A percentile compares a stretch with the other conserved stretches of the same genome.
These are phyloP conservation scores for Bos taurus DNA, from an alignment of 2,113 vertebrate genomes.

Conservation along the genomic window DNA sequence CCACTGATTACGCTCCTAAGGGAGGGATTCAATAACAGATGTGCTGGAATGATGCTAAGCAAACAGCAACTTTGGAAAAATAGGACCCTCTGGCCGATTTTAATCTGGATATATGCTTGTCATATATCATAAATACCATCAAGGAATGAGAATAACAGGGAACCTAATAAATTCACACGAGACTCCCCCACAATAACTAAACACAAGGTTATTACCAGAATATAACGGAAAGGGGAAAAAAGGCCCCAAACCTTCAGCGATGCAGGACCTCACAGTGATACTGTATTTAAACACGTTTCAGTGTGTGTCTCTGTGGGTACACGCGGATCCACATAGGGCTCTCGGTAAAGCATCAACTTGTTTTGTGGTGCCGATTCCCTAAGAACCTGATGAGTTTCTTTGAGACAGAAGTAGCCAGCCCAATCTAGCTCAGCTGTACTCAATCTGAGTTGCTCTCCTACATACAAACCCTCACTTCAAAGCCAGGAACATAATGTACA, in stretches of 20 bases:
- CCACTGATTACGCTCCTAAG: background rate
- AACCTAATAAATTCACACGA: background rate
- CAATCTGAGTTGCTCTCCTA: slow-evolving; percentile 90
- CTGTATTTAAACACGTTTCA: background rate
- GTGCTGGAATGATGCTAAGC: background rate
- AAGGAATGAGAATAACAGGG: background rate
- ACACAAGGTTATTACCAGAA: background rate
- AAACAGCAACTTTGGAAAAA: background rate
- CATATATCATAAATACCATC: background rate
- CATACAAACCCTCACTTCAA: slow-evolving; percentile 97
- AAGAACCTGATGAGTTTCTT: slow-evolving; percentile 87
- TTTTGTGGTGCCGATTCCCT: slow-evolving; percentile 81
- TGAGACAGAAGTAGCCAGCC: slow-evolving; percentile 90
- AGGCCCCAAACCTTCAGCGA: background rate
- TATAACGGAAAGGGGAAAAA: background rate
- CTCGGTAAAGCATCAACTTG: slow-evolving; percentile 86
- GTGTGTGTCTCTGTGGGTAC: background rate
- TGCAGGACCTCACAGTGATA: background rate
- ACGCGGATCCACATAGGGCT: slow-evolving; percentile 5
- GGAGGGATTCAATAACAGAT: background rate
- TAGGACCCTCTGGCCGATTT: background rate
- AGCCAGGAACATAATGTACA: slow-evolving; percentile 99
- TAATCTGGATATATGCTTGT: background rate
- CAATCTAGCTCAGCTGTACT: slow-evolving; percentile 94
- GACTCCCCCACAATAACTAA: background rate